phyloP scores from a whole-genome alignment of 1,140 invertebrate genomes.

The Lamellibrachia luymesi region DNA sequence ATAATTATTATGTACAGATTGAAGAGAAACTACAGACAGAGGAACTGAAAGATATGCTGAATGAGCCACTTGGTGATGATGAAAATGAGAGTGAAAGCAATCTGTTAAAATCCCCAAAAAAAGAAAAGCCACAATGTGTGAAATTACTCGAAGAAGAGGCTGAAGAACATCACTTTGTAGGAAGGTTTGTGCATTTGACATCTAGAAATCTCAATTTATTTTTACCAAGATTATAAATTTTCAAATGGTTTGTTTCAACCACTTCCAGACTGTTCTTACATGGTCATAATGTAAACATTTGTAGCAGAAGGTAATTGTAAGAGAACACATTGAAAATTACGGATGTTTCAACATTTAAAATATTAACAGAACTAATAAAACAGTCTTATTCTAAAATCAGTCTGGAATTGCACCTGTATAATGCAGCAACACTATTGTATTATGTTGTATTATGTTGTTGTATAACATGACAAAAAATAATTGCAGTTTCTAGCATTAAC shows the following conservation, averaged over 20 bases:
- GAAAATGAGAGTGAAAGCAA: conserved; percentile 14
- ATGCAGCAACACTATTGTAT: neutral
- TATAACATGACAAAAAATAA: neutral
- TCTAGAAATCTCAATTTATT: conserved; percentile 2
- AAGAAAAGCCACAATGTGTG: conserved; percentile 38
- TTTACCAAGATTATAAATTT: neutral
- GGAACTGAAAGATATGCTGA: conserved; percentile 24
- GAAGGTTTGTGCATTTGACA: conserved; percentile 33
- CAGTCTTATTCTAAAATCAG: neutral
- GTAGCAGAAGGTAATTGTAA: neutral
- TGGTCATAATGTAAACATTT: neutral
- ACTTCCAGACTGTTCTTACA: neutral
- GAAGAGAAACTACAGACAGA: conserved; percentile 33
- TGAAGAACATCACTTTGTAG: conserved; percentile 38
- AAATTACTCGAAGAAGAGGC: conserved; percentile 33
- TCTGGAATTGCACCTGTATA: neutral
- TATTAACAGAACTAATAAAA: neutral
- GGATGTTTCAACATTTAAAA: too few species aligned
- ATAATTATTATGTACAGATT: conserved; percentile 25
- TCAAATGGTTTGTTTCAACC: neutral
- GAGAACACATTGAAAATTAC: too few species aligned
- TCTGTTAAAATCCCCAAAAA: conserved; percentile 8
- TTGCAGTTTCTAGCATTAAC: neutral
- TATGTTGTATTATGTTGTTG: neutral
- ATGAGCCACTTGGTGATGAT: conserved; percentile 3